Conservation (phyloP, 1,140 invertebrate species). For the Euborellia annulipes region DNA sequence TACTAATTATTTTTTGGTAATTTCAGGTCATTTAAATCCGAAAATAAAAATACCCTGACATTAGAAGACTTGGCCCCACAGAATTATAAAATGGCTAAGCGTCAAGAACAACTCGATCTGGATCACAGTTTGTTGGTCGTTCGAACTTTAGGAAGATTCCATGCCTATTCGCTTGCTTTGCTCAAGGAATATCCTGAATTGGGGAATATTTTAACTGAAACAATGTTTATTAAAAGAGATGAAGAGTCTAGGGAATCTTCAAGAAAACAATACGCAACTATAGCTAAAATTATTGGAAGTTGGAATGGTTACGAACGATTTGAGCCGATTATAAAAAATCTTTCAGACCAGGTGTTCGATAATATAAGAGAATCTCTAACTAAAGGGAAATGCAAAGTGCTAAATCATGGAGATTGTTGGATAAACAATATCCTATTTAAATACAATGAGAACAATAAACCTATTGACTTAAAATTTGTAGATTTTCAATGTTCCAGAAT, state of each 20-base stretch:
- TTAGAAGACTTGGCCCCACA: slow-evolving; percentile 33
- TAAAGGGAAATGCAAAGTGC: slow-evolving; percentile 11
- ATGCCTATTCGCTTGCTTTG: slow-evolving; percentile 35
- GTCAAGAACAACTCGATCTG: slow-evolving; percentile 33
- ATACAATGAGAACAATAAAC: slow-evolving; percentile 9
- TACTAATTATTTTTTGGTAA: too few species aligned
- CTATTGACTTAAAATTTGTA: neutral
- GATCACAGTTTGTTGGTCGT: slow-evolving; percentile 32
- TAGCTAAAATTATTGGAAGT: too few species aligned
- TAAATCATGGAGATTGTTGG: slow-evolving; percentile 26
- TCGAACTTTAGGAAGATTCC: slow-evolving; percentile 36
- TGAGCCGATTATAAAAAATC: too few species aligned
- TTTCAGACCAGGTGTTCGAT: too few species aligned
- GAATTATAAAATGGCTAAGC: slow-evolving; percentile 38
- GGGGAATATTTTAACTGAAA: too few species aligned
- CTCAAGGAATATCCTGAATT: slow-evolving; percentile 20
- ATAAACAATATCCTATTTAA: slow-evolving; percentile 22
- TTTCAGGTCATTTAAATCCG: too few species aligned
- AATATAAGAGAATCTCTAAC: too few species aligned
- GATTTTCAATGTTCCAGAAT: slow-evolving; percentile 2
- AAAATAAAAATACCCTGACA: slow-evolving; percentile 12
- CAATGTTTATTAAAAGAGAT: too few species aligned
- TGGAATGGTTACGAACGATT: too few species aligned
- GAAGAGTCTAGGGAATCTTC: too few species aligned
- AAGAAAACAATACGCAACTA: too few species aligned